These are phyloP conservation scores for Amphilophus citrinellus DNA, from an alignment of 2,113 vertebrate species.

Conservation along the genomic window DNA sequence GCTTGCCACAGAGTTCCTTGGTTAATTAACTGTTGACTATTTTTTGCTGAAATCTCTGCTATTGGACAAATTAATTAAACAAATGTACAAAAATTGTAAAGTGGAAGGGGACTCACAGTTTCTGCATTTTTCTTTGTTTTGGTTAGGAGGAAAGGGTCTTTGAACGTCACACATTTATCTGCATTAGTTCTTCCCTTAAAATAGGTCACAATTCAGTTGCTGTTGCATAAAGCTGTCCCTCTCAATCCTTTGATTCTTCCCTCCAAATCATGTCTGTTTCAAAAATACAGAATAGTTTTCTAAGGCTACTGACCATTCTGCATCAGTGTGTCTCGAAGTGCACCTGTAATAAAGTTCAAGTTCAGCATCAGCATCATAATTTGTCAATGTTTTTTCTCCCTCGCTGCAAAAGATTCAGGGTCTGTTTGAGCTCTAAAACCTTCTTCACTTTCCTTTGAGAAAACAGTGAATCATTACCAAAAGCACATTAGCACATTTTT, in stretches of 20 bases:
- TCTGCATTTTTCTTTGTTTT: too few relatives aligned
- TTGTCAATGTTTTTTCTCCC: background rate
- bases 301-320: background rate
- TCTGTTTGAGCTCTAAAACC: background rate
- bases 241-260: rapidly evolving
- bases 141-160: background rate
- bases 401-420: background rate
- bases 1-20: too few relatives aligned
- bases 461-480: background rate
- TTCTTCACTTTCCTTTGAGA: background rate
- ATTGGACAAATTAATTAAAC: too few relatives aligned
- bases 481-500: background rate
- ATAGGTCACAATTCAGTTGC: background rate
- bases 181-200: background rate
- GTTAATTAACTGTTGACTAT: too few relatives aligned
- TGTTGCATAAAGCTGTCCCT: background rate
- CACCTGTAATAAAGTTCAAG: background rate
- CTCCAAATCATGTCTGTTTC: background rate
- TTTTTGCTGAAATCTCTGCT: too few relatives aligned
- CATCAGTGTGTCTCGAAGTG: background rate
- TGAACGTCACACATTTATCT: background rate
- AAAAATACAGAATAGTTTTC: background rate
- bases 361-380: background rate
- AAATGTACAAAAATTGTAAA: too few relatives aligned
- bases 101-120: too few relatives aligned